Base-by-base conservation (phyloP, 2,113 vertebrate genomes). In the Phaethornis superciliosus region DNA sequence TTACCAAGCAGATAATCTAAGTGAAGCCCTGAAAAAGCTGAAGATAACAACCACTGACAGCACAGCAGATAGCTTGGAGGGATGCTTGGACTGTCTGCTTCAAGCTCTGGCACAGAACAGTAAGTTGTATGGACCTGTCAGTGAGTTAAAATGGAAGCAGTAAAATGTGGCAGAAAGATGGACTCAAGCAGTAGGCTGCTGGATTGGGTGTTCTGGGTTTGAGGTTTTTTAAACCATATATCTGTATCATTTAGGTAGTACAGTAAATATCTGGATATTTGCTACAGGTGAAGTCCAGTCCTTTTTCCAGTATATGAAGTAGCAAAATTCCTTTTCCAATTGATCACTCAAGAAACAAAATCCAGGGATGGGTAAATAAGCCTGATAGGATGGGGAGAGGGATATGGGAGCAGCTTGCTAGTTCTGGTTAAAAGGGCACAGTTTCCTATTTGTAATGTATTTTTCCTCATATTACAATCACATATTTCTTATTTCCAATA, bases 61-160 rank as follows among this genome's bases (percentile, higher is more conserved):
- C 90, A 94, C 98, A 82, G 96, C 98, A 33, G 99, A 99, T 97
- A 98, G 98, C 62, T 97, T 99, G 96, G 99, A 99, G 95, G 98
- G 98, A 95, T 99, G 98, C 69, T 98, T 99, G 97, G 99, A 99
- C 97, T 99, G 98, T 96, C 97, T 99, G 92, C 99, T 99, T 94
- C 99, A 99, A 97, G 99, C 98, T 22, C 97, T 99, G 91, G 97
- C 98, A 96, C 98, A 98, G 95, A 99, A 98, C 97, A 99, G 99
- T 99, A 98, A 99, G 99, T 98, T 95, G 64, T 85, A 46, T 62
- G 51, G 62, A 92, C 51, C 75, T 75, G 85, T 89, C 75, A 75
- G 18, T 74, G 68, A 81, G 94, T 74, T 72, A 82, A 82, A 93
- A 77, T 77, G 40, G 40, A 72, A 30, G 30, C 72, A 74, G 58